phyloP scores from a whole-genome alignment of 2,797 vertebrate genomes.

The Oryzias dopingdopingensis region DNA sequence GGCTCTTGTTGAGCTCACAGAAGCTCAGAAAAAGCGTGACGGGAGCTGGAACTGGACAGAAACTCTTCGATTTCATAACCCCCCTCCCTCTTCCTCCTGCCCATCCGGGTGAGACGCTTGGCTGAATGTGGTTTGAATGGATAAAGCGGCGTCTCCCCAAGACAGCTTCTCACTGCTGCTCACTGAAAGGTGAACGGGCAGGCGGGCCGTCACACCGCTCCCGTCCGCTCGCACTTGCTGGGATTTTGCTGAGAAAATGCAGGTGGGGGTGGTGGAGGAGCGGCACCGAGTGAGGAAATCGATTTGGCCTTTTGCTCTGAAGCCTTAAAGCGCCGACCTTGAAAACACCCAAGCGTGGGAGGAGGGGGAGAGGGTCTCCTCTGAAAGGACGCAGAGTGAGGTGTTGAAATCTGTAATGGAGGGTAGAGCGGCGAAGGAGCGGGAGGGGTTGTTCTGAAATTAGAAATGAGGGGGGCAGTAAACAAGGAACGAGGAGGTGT shows the following conservation, averaged over 20 bases:
- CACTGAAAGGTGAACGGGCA: conserved; percentile 41
- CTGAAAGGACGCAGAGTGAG: conserved; percentile 2
- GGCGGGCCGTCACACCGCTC: conserved; percentile 30
- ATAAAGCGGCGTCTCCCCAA: conserved; percentile 23
- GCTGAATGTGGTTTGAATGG: conserved; percentile 7
- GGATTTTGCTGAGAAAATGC: conserved; percentile 51
- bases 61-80: too few species aligned
- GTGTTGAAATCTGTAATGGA: conserved; percentile 24
- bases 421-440: neutral
- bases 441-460: conserved; percentile 5
- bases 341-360: conserved; percentile 17
- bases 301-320: conserved; percentile 66
- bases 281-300: conserved; percentile 33
- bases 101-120: too few species aligned
- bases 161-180: conserved; percentile 2
- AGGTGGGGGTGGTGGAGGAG: conserved; percentile 18
- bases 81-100: too few species aligned
- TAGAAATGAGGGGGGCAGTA: conserved; percentile 13
- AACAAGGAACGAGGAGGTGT: neutral
- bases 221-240: conserved; percentile 22
- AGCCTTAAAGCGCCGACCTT: conserved; percentile 51
- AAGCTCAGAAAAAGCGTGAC: too few species aligned
- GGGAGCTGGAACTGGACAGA: too few species aligned
- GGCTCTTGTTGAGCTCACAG: too few species aligned
- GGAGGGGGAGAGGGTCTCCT: conserved; percentile 5